Percentiles rank a stretch among this genome's conserved stretches.
Conservation (phyloP, 2,797 vertebrate species). For the Erpetoichthys calabaricus region DNA sequence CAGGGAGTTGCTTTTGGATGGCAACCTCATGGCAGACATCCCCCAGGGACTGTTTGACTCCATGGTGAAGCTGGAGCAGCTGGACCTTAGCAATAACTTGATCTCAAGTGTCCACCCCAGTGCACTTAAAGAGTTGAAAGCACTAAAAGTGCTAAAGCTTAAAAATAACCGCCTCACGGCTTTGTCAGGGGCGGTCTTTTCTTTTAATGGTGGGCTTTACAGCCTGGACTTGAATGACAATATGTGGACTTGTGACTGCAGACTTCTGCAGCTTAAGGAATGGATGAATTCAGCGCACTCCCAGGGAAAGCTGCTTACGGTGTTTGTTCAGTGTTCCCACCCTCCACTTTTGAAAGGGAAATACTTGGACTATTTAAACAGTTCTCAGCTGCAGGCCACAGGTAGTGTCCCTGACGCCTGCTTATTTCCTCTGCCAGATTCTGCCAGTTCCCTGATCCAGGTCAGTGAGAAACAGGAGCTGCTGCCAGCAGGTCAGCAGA, state of each 20-base stretch:
- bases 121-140: slow-evolving; percentile 52
- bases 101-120: slow-evolving; percentile 51
- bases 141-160: slow-evolving; percentile 67
- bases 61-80: slow-evolving; percentile 58
- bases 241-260: slow-evolving; percentile 84
- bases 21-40: slow-evolving; percentile 67
- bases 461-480: slow-evolving; percentile 15
- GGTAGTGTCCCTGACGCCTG: slow-evolving; percentile 37
- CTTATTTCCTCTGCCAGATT: slow-evolving; percentile 15
- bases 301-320: slow-evolving; percentile 67
- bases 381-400: slow-evolving; percentile 44
- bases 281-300: slow-evolving; percentile 73
- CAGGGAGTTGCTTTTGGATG: slow-evolving; percentile 67
- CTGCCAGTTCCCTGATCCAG: slow-evolving; percentile 29
- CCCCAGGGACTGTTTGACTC: slow-evolving; percentile 63
- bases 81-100: slow-evolving; percentile 72
- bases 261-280: slow-evolving; percentile 59
- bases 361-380: slow-evolving; percentile 77
- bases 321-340: slow-evolving; percentile 70
- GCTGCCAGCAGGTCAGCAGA: slow-evolving; percentile 17
- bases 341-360: slow-evolving; percentile 63
- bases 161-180: slow-evolving; percentile 68
- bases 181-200: slow-evolving; percentile 61
- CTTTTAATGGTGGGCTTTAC: slow-evolving; percentile 61
- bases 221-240: slow-evolving; percentile 79